Evolutionary conservation across 2,113 vertebrate species (phyloP), one percentile per base, ranked within the genome.

Genomic region (Malurus alboscapulatus): DNA sequence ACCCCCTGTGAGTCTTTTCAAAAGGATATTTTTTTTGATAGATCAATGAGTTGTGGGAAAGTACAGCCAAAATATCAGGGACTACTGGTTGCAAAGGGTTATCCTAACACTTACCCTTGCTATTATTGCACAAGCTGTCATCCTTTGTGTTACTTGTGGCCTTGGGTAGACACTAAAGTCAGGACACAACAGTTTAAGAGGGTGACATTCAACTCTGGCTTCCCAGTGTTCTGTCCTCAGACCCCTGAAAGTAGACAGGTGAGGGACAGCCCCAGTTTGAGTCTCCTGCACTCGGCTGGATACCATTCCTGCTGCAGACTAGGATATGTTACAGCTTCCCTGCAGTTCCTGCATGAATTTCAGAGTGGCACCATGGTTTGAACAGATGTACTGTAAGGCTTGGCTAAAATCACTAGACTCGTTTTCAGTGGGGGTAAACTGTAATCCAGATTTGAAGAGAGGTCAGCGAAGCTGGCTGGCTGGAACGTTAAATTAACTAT

Each of bases 371-470:
- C 48, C 0, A 0, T 32, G 74, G 30, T 47, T 26, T 29, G 54
- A 89, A 85, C 87, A 91, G 92, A 90, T 91, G 87, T 62, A 55
- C 14, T 10, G 27, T 76, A 58, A 82, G 17, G 54, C 84, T 76
- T 26, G 75, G 71, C 79, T 94, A 61, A 82, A 95, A 94, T 91
- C 73, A 89, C 87, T 53, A 15, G 74, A 65, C 62, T 95, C 42
- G 6, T 85, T 96, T 95, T 83, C 93, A 66, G 50, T 82, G 62
- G 82, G 53, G 72, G 58, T 66, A 75, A 85, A 87, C 71, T 76
- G n/a, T 76, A 96, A 95, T 91, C 84, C 82, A 69, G 84, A 73
- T 95, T 84, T 94, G 78, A 79, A 54, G 51, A 85, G 82, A 94
- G 81, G 57, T 91, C 69, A 29, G 27, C 2, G 1, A 77, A 90